phyloP scores from a whole-genome alignment of 2,113 vertebrate species.

The Daboia siamensis region DNA sequence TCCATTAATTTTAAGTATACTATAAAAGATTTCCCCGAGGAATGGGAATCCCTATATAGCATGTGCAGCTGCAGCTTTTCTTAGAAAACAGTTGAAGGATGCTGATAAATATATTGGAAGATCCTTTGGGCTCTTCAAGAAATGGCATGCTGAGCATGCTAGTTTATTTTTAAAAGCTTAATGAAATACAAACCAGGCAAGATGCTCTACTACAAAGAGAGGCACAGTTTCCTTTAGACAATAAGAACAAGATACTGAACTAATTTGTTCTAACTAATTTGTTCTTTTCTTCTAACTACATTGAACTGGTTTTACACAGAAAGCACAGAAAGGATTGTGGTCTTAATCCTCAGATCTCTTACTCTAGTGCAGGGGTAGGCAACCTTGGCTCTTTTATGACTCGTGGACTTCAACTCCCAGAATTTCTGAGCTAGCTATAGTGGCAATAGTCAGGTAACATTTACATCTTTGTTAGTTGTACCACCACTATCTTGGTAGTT shows the following conservation, averaged over 20 bases:
- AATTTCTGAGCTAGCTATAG: no score
- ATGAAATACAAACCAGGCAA: slow-evolving; percentile 6
- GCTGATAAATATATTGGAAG: fast-evolving
- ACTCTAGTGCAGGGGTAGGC: background rate
- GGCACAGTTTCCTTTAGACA: background rate
- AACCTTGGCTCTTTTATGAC: no score
- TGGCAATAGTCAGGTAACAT: background rate
- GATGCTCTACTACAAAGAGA: background rate
- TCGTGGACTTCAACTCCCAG: no score
- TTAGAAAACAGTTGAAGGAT: slow-evolving; percentile 25
- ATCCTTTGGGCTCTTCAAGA: background rate
- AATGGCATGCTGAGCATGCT: background rate
- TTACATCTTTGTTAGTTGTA: background rate
- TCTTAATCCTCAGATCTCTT: background rate
- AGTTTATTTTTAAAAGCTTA: slow-evolving; percentile 6
- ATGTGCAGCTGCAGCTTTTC: slow-evolving; percentile 14
- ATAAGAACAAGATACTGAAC: background rate
- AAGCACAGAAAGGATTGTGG: background rate
- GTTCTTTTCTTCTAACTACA: background rate
- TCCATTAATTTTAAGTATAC: background rate
- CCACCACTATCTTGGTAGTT: background rate
- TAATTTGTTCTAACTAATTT: background rate
- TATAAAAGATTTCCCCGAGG: background rate
- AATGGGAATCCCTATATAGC: background rate
- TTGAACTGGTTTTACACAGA: background rate